These are phyloP conservation scores for Epizoanthus fatuus DNA, from an alignment of 92 coral and sea anemone genomes.

Conservation along the genomic window DNA sequence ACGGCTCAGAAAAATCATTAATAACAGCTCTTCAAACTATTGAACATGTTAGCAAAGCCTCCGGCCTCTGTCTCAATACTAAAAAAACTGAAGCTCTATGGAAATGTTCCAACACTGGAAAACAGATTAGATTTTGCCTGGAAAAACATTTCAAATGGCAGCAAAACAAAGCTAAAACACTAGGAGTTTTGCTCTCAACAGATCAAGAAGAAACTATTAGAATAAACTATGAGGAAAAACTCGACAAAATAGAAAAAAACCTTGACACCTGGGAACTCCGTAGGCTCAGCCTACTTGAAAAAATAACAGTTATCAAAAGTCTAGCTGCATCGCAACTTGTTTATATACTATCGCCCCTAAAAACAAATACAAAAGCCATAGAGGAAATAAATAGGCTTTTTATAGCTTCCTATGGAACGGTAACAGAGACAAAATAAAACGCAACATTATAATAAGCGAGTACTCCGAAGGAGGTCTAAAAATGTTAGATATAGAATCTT, in stretches of 20 bases:
- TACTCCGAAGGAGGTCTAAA: conserved; percentile 32
- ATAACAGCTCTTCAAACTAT: neutral
- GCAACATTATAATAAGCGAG: conserved; percentile 27
- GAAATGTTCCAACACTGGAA: neutral
- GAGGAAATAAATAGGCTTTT: conserved; percentile 15
- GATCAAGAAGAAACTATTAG: no score
- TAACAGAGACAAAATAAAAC: conserved; percentile 43
- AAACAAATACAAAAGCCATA: conserved; percentile 10
- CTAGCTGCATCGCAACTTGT: conserved; percentile 31
- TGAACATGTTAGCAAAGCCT: neutral
- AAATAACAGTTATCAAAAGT: no score
- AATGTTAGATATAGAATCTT: conserved; percentile 27
- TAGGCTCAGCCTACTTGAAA: no score
- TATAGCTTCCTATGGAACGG: conserved; percentile 41
- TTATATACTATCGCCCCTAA: conserved; percentile 29
- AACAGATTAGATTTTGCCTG: neutral
- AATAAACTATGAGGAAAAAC: no score
- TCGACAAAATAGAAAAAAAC: no score
- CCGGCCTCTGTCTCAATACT: neutral
- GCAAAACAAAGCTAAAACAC: neutral
- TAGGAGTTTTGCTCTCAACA: no score
- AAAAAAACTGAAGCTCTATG: neutral
- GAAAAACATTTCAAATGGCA: neutral
- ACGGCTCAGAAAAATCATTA: neutral
- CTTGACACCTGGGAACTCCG: no score